Evolutionary conservation across 2,113 vertebrate species (phyloP), one percentile per base, ranked within the genome.

Genomic region (Gasterosteus aculeatus): DNA sequence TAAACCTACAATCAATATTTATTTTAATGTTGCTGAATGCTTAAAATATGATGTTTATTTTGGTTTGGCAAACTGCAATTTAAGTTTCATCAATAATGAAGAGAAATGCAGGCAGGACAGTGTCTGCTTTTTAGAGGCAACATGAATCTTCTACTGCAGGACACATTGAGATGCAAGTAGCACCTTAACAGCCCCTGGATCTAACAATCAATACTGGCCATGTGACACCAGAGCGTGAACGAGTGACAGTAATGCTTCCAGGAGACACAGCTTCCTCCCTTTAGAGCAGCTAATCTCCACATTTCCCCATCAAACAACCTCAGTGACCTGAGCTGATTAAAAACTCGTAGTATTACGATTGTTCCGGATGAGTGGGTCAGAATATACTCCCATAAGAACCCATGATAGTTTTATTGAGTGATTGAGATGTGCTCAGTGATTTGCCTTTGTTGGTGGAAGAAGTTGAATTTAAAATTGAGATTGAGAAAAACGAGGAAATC

Each of bases 161-260:
- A 84, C 82, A 85, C 83, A 88, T 84, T 91, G 73, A 83, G 74
- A 87, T 91, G 77, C 87, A 83, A 80, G 74, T 2, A 54, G 80
- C 49, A 72, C 58, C 74, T 80, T 80, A 88, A 85, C 86, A 72
- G 86, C 73, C 49, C 10, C 63, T 26, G 75, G 61, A 89, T 91
- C 79, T 59, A 60, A 78, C 69, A 65, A 88, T 91, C 91, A 92
- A 92, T 92, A 90, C 44, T 33, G 63, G 10, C 77, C 60, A 77
- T 72, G 66, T 84, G 79, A 76, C 33, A 51, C 69, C 38, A 59
- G 47, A 66, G 47, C 19, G 15, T 39, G 70, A 19, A 9, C 72
- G 70, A 75, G 69, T 81, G 85, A 89, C 81, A 87, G 62, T n/a
- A 26, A 19, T 19, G 72, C 78, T 74, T 73, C 72, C 72, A 78